A percentile compares a stretch with the other conserved stretches of the same genome.
Conservation (phyloP, 2,797 vertebrate species). For the Sebastes oblongus region DNA sequence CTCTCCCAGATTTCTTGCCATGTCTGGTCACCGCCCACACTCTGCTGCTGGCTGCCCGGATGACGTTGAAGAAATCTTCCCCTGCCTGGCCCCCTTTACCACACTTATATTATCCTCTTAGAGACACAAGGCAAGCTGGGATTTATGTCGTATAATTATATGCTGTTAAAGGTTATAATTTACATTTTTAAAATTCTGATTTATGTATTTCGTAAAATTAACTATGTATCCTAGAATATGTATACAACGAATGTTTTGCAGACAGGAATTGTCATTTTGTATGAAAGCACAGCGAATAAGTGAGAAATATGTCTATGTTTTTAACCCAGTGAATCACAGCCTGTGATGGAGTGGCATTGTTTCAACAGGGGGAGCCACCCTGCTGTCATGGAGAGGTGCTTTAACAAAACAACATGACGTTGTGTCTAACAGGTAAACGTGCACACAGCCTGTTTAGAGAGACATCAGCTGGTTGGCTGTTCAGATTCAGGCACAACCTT, state of each 20-base stretch:
- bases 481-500: slow-evolving; percentile 17
- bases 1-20: slow-evolving; percentile 66
- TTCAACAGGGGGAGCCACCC: slow-evolving; percentile 42
- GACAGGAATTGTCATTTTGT: background rate
- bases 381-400: slow-evolving; percentile 38
- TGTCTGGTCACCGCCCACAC: slow-evolving; percentile 58
- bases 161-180: background rate
- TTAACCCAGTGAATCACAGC: slow-evolving; percentile 15
- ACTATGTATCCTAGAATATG: background rate
- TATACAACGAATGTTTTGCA: background rate
- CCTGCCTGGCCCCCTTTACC: slow-evolving; percentile 17
- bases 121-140: background rate
- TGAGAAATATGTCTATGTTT: background rate
- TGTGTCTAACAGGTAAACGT: slow-evolving; percentile 47
- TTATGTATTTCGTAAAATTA: background rate
- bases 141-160: slow-evolving; percentile 10
- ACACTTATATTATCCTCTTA: slow-evolving; percentile 44
- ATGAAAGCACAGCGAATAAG: background rate
- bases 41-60: slow-evolving; percentile 32
- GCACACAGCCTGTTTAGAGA: slow-evolving; percentile 4
- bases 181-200: background rate
- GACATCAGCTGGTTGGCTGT: slow-evolving; percentile 30
- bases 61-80: slow-evolving; percentile 24
- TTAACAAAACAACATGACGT: slow-evolving; percentile 50
- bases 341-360: slow-evolving; percentile 38